Conservation (phyloP, 1,140 invertebrate genomes). For the Arctopsyche grandis region DNA sequence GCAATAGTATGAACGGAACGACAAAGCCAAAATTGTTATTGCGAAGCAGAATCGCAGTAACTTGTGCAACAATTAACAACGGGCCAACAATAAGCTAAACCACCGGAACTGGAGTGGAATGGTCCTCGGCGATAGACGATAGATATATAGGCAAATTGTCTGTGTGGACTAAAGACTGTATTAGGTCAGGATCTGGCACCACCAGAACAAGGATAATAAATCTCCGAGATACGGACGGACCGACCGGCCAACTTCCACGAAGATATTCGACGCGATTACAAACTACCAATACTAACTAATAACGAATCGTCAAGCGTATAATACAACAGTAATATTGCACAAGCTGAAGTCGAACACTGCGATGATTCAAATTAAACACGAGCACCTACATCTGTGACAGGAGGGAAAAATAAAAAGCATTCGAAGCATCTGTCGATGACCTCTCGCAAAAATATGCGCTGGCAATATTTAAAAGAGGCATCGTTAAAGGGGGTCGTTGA, state of each 20-base stretch:
- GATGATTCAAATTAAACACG: not conserved
- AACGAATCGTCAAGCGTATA: not conserved
- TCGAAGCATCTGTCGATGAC: constrained; percentile 11
- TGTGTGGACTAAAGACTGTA: constrained; percentile 23
- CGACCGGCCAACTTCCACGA: constrained; percentile 22
- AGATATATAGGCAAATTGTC: constrained; percentile 32
- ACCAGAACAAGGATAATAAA: constrained; percentile 43
- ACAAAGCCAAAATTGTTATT: too few relatives aligned
- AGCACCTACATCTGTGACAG: not conserved
- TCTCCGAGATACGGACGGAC: constrained; percentile 27
- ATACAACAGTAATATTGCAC: not conserved
- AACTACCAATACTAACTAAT: not conserved
- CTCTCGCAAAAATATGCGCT: not conserved
- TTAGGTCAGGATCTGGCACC: constrained; percentile 42
- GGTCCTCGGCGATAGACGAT: constrained; percentile 28
- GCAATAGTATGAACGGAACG: too few relatives aligned
- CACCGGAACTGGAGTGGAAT: constrained; percentile 23
- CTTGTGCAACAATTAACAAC: not conserved
- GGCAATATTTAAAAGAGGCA: not conserved
- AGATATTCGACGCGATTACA: constrained; percentile 39
- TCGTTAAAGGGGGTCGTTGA: not conserved
- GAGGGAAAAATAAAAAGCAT: not conserved
- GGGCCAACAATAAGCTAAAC: constrained; percentile 27
- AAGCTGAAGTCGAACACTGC: too few relatives aligned
- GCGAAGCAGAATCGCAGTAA: too few relatives aligned